Percentiles rank a stretch among this genome's conserved stretches.
Evolutionary conservation across 2,113 vertebrate species (phyloP).

Genomic region (Charina bottae): DNA sequence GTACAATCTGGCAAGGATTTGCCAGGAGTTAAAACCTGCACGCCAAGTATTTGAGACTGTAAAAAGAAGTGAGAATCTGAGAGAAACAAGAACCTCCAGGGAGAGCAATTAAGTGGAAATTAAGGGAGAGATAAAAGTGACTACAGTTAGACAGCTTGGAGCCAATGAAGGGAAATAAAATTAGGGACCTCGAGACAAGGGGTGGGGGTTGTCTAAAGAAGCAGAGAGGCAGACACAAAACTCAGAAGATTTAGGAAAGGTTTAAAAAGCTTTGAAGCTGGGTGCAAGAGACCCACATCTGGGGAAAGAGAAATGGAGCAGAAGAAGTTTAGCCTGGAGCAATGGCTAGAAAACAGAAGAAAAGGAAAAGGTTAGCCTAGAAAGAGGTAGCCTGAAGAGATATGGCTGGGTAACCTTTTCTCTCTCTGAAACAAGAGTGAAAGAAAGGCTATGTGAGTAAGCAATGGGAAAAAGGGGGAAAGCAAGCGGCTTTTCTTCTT

Average conservation of each 20-base stretch:
- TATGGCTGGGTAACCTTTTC: background rate
- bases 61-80: background rate
- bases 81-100: background rate
- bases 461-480: background rate
- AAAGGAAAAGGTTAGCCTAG: background rate
- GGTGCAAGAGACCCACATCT: background rate
- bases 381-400: background rate
- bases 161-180: background rate
- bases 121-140: background rate
- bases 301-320: background rate
- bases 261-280: background rate
- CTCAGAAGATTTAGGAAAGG: background rate
- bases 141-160: background rate
- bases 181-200: background rate
- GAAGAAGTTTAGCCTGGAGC: background rate
- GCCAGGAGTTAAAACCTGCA: background rate
- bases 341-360: background rate
- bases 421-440: background rate
- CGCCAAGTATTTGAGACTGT: background rate
- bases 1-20: background rate
- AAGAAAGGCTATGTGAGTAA: background rate
- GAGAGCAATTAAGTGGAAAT: background rate
- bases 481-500: background rate
- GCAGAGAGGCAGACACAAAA: background rate
- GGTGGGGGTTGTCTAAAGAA: background rate